Evolutionary conservation across 1,140 invertebrate genomes (phyloP), one percentile per base, ranked within the genome.

Genomic region (Mycetomoellerius zeteki): DNA sequence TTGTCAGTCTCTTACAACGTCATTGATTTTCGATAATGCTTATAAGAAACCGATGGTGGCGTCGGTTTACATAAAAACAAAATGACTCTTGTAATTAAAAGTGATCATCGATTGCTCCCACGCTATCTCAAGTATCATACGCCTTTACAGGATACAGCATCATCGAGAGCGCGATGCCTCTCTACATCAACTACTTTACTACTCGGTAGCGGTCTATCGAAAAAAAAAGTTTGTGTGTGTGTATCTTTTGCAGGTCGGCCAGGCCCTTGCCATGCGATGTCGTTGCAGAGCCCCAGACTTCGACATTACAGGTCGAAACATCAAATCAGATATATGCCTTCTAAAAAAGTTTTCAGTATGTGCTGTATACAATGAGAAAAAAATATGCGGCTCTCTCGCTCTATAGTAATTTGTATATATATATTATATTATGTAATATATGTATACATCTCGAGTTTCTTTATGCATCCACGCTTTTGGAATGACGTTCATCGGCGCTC

Each of bases 261-360:
- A 94, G 91, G 89, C 85, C 93, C 93, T 93, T 95, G 94, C 94
- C 94, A 95, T 95, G 94, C 94, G 94, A 95, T 95, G 95, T 95
- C 94, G 94, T 92, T 94, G 94, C 95, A 93, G 94, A 95, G 94
- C 89, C 94, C 94, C 89, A 95, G 95, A 94, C 93, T 95, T 95
- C 94, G 95, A 95, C 95, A 95, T 93, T 94, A 95, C 95, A 95
- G 95, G 95, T 95, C 94, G 94, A 94, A 93, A 91, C 81, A 87
- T 30, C 88, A 91, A 90, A 91, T 88, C 87, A 88, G 80, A 91
- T 86, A 87, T 85, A 80, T 77, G 64, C 78, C 78, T 87, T 88
- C 72, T 80, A 84, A 86, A 75, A 85, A 71, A 87, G 76, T 86
- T 90, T 90, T 82, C 58, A 67, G 65, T 90, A 75, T 88, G 30